Evolutionary conservation across 1,140 invertebrate species (phyloP).

Genomic region (Saccostrea echinata): DNA sequence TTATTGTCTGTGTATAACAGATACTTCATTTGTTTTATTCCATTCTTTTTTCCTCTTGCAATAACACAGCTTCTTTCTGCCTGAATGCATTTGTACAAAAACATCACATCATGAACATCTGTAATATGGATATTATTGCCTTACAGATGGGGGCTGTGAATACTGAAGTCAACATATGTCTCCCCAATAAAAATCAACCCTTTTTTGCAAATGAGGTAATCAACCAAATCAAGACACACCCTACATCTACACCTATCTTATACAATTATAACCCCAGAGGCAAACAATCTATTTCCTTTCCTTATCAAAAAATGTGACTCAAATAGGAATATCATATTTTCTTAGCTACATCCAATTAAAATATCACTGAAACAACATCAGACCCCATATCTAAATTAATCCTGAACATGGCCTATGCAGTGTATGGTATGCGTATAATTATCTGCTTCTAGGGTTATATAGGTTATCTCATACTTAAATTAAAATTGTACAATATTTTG

Average conservation of each 20-base stretch:
- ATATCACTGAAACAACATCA: too few species aligned
- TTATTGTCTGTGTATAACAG: constrained; percentile 10
- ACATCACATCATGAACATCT: constrained; percentile 12
- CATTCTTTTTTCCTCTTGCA: not conserved
- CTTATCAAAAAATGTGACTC: too few species aligned
- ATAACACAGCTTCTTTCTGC: constrained; percentile 20
- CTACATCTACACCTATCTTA: not conserved
- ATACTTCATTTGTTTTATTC: not conserved
- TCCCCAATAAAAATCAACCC: not conserved
- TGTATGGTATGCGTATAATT: too few species aligned
- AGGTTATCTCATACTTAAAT: too few species aligned
- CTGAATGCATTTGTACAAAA: not conserved
- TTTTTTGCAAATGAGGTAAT: not conserved
- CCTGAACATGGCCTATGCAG: too few species aligned
- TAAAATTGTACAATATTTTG: too few species aligned
- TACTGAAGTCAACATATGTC: constrained; percentile 2
- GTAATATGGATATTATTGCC: not conserved
- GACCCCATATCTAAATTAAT: too few species aligned
- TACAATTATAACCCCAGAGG: too few species aligned
- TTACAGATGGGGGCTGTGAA: constrained; percentile 6
- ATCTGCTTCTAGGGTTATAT: too few species aligned
- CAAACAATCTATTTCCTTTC: too few species aligned
- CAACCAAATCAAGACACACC: not conserved
- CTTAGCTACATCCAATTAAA: too few species aligned
- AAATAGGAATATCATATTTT: too few species aligned